Base-by-base conservation (phyloP, 2,113 vertebrate genomes). In the Calidris pygmaea region DNA sequence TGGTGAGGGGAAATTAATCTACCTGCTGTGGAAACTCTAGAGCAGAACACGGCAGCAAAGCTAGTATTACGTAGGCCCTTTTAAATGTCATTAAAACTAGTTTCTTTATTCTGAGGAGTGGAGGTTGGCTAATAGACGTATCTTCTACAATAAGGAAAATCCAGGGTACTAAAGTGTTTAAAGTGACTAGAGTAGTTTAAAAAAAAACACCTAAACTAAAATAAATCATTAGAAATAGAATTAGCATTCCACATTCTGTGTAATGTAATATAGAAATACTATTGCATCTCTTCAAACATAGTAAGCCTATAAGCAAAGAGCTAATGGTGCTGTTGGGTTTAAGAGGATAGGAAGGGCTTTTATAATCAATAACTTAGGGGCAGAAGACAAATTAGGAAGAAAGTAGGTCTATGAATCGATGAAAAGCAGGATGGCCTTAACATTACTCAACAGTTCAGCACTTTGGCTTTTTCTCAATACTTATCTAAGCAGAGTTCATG, bases 281-380 rank as follows among this genome's bases (percentile, higher is more conserved):
- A 4, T 87, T 80, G 75, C 35, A 70, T 89, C 83, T 95, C 71
- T 87, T 87, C 74, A 82, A 79, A 79, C n/a, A 35, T 76, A 65
- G 62, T 91, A 76, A 89, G n/a, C 41, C 85, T 87, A 41, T 66
- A 93, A 90, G 84, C 76, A 90, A 92, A 66, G 50, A 87, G 72
- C 82, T 95, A 94, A 96, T 95, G 81, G 65, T 87, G 86, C 89
- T 95, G 92, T 89, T 6, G 8, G 45, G 90, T 89, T 95, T 95
- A 92, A 87, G 86, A 92, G 80, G 56, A 17, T 90, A 86, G 47
- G 59, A 88, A 81, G 35, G 62, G 63, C 45, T 87, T 96, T 73
- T 63, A 35, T 5, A 13, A 93, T 96, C 93, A 92, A 95, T 96
- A 93, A 89, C 39, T 76, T 76, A 47, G 74, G 86, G 86, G 20